phyloP scores from a whole-genome alignment of 2,797 vertebrate species.

The Onychomys torridus region DNA sequence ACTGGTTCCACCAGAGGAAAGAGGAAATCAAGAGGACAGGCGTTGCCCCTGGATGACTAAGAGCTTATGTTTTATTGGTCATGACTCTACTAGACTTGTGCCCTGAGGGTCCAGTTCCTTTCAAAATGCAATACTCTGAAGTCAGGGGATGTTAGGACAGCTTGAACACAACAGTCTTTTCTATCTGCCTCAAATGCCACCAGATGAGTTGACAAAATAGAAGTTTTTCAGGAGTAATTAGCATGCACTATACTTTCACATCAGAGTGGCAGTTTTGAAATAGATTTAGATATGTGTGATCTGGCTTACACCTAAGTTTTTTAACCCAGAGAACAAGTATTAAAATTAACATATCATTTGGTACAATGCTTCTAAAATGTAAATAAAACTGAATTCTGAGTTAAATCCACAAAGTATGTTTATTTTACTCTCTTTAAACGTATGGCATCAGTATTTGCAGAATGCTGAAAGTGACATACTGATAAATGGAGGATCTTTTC shows the following conservation, averaged over 20 bases:
- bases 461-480: background rate
- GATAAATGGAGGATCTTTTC: background rate
- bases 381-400: constrained; percentile 46
- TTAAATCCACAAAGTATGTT: background rate
- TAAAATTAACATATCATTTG: constrained; percentile 21
- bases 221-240: background rate
- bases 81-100: constrained; percentile 50
- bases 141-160: background rate
- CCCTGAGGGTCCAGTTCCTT: constrained; percentile 57
- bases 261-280: background rate
- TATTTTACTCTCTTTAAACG: background rate
- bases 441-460: background rate
- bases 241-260: background rate
- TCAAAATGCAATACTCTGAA: constrained; percentile 3
- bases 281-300: constrained; percentile 31
- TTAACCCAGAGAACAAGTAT: background rate
- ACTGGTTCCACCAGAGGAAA: constrained; percentile 61
- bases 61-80: constrained; percentile 42
- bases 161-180: background rate
- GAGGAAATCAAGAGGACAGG: constrained; percentile 40
- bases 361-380: constrained; percentile 14
- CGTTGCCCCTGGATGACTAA: constrained; percentile 44
- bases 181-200: background rate
- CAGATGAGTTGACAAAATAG: constrained; percentile 17
- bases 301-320: constrained; percentile 13